Base-by-base conservation (phyloP, 2,113 vertebrate genomes). In the Pteruthius melanotis region DNA sequence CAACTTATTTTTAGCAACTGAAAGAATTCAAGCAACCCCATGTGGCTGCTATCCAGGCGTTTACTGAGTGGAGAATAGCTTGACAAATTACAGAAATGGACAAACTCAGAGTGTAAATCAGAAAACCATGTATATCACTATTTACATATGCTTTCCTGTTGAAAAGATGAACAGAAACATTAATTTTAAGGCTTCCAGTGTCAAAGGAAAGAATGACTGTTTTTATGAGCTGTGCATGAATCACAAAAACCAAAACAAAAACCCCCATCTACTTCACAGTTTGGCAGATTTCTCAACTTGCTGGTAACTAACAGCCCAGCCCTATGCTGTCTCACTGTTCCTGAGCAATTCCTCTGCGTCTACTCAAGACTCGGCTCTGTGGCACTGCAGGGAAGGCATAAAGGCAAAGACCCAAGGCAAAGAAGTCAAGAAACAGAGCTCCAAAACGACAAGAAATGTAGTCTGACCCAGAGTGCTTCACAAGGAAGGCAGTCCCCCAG, bases 1-100 rank as follows among this genome's bases (percentile, higher is more conserved):
- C 72, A 75, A 74, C 72, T 92, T 95, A 93, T 96, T 96, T 97
- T 93, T 97, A 96, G 93, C 69, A 87, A 79, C 53, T 57, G 64
- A 83, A 94, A 82, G 83, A 90, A 96, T 94, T 87, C 74, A 89
- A 89, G 74, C 80, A 94, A 94, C 64, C 69, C 63, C 3, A 70
- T n/a, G 26, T 94, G 90, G 89, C 88, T 77, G 71, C 72, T 92
- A 20, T 75, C 83, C 89, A 93, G 60, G 47, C 72, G 78, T 94
- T 71, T 72, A 59, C 54, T 56, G 56, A 86, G 66, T 31, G 6
- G 47, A 94, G 72, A 94, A 94, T 53, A 88, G 54, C 76, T 83
- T 60, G 83, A 90, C 71, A 93, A 95, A 75, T 84, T 89, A 79
- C 50, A 94, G 53, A 93, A 92, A 79, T 63, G 80, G 85, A 92